phyloP scores from a whole-genome alignment of 2,797 vertebrate genomes.

The Agapornis canus region DNA sequence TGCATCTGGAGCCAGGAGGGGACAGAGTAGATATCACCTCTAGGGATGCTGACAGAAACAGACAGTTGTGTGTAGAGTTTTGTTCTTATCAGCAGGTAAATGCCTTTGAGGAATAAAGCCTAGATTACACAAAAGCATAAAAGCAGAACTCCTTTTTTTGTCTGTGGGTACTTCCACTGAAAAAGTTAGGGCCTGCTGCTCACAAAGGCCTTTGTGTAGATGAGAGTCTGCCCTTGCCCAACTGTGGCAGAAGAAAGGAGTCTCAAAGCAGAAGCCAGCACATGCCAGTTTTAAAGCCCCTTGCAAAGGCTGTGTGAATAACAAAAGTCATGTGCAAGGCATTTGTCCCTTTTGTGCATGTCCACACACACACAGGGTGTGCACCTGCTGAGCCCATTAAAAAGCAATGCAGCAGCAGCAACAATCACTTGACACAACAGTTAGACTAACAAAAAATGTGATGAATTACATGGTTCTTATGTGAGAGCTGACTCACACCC shows the following conservation, averaged over 20 bases:
- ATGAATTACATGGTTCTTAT: not conserved
- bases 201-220: not conserved
- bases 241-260: not conserved
- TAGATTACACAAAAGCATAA: slow-evolving; percentile 1
- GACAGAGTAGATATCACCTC: not conserved
- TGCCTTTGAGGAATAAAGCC: slow-evolving; percentile 36
- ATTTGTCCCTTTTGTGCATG: rapidly evolving
- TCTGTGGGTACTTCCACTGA: not conserved
- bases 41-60: slow-evolving; percentile 1
- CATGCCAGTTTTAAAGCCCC: rapidly evolving
- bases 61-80: not conserved
- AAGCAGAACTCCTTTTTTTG: not conserved
- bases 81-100: not conserved
- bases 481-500: not conserved
- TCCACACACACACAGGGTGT: rapidly evolving
- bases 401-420: not conserved
- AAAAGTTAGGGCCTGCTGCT: not conserved
- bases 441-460: not conserved
- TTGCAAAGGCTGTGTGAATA: not conserved
- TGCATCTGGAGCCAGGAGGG: not conserved
- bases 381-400: not conserved
- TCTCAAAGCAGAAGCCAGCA: not conserved
- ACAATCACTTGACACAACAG: rapidly evolving
- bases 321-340: not conserved
- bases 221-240: not conserved